Base-by-base conservation (phyloP, 2,113 vertebrate species). In the Gila orcuttii region DNA sequence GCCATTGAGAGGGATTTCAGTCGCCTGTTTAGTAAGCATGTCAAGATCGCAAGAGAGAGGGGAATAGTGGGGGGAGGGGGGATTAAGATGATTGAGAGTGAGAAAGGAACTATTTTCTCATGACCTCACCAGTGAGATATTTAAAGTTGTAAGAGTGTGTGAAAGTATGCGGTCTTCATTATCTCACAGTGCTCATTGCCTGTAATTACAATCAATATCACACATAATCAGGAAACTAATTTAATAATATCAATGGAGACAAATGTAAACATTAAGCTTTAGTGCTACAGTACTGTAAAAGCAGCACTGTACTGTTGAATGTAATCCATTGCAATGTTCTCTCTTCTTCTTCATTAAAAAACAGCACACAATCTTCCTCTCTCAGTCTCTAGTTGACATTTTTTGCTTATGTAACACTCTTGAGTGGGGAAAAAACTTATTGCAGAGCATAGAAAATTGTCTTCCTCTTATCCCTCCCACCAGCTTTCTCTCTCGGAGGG, bases 61-160 rank as follows among this genome's bases (percentile, higher is more conserved):
- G 57, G 74, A 79, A 76, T 28, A 84, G 68, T 71, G 69, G 9
- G 57, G 83, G 80, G 66, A 17, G 31, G 33, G 23, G 6, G 21
- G 25, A 57, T 23, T 19, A 31, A 33, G 6, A 57, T 3, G 45
- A 68, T 23, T 2, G 17, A 69, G 76, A 68, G 25, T 21, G 28
- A 78, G 42, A 78, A 75, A 85, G 52, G 59, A 39, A 76, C 60
- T 68, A 28, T 89, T 92, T 91, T 91, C 90, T 91, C 91, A 93
- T 92, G 91, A 79, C 75, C 82, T 87, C 82, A 73, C 71, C 42
- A 50, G 45, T 36, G 45, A 62, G 15, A 50, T 69, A 66, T 86
- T 47, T 47, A 68, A 85, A 86, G 62, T 0, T 73, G 50, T 45
- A 28, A 17, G 42, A 31, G 42, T 64, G 64, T 81, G 77, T 52